Evolutionary conservation across 2,888 invertebrate genomes (phyloP).

Genomic region (Anthophora plumipes): DNA sequence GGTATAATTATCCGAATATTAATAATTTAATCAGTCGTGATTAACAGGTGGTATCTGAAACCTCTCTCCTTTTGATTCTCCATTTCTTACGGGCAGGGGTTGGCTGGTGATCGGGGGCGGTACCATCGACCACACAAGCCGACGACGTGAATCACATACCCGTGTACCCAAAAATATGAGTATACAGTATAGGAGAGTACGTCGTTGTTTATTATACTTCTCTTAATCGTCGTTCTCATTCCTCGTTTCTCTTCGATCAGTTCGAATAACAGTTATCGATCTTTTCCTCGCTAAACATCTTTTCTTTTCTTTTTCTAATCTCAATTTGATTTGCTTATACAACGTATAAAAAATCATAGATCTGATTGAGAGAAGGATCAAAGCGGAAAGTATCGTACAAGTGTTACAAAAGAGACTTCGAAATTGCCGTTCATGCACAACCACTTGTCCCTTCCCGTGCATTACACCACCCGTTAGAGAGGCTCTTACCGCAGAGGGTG

Average conservation of each 20-base stretch:
- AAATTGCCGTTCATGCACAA: constrained; percentile 14
- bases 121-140: constrained; percentile 73
- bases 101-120: constrained; percentile 67
- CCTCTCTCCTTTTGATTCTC: constrained; percentile 31
- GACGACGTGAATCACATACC: constrained; percentile 58
- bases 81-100: constrained; percentile 43
- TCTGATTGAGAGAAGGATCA: neutral
- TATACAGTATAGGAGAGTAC: neutral
- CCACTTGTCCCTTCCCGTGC: constrained; percentile 43
- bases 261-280: too few relatives aligned
- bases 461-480: constrained; percentile 79
- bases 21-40: constrained; percentile 79
- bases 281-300: too few relatives aligned
- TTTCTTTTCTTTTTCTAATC: too few relatives aligned
- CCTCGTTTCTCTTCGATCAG: too few relatives aligned
- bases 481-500: constrained; percentile 80
- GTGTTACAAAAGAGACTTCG: constrained; percentile 32
- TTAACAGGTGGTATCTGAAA: constrained; percentile 76
- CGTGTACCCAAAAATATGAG: constrained; percentile 47
- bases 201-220: constrained; percentile 26
- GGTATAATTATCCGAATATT: constrained; percentile 78
- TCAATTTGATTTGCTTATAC: too few relatives aligned
- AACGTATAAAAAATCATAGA: neutral
- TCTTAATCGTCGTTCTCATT: constrained; percentile 1
- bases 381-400: neutral